Percentiles rank a stretch among this genome's conserved stretches.
These are phyloP conservation scores for Varanus salvator DNA, from an alignment of 2,113 vertebrate genomes.

Conservation along the genomic window DNA sequence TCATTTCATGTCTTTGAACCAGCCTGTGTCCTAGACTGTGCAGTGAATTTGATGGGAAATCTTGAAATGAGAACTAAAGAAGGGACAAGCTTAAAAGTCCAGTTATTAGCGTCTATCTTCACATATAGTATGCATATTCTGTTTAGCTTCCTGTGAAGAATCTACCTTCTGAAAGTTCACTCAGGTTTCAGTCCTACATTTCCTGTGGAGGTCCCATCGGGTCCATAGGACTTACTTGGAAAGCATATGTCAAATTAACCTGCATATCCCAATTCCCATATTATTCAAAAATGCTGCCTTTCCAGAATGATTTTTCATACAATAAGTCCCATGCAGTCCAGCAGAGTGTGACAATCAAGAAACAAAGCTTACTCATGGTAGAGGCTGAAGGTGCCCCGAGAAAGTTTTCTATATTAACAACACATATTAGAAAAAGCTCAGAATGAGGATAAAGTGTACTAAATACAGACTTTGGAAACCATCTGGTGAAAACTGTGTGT, in stretches of 20 bases:
- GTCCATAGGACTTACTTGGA: background rate
- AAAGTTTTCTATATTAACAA: background rate
- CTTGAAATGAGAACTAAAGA: background rate
- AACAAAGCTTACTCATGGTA: background rate
- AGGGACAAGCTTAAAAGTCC: background rate
- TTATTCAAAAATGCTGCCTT: background rate
- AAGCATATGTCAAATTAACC: background rate
- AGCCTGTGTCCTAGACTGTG: background rate
- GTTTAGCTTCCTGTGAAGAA: background rate
- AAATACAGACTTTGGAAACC: background rate
- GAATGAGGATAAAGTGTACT: slow-evolving; percentile 2
- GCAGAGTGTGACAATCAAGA: background rate
- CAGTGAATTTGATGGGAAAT: background rate
- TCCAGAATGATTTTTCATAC: background rate
- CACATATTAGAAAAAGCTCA: background rate
- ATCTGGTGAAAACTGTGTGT: background rate
- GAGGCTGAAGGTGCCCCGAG: rapidly evolving
- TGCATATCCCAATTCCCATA: no score
- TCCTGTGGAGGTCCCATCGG: background rate
- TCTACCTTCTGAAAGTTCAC: background rate
- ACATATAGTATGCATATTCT: background rate
- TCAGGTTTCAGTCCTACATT: background rate
- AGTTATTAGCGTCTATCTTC: background rate
- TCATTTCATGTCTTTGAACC: background rate
- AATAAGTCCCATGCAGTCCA: background rate